Conservation (phyloP, 2,888 invertebrate species). For the Camptogramma bilineatum region DNA sequence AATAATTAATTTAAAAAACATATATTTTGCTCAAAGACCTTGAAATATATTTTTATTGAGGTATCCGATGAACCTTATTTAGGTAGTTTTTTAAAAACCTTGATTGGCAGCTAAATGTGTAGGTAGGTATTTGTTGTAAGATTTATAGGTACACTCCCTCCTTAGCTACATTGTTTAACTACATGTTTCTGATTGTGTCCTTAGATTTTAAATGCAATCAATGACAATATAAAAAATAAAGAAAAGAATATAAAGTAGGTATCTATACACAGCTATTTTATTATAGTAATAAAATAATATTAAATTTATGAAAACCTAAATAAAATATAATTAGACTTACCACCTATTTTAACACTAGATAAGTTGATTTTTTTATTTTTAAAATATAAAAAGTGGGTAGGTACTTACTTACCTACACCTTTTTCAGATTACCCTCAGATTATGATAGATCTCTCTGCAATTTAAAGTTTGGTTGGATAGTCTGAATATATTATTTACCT, state of each 20-base stretch:
- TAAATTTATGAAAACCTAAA: not conserved
- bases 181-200: not conserved
- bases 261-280: slow-evolving; percentile 11
- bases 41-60: not conserved
- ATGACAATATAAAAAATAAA: slow-evolving; percentile 25
- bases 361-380: too few species aligned
- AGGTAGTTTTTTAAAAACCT: not conserved
- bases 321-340: not conserved
- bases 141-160: too few species aligned
- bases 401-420: too few species aligned
- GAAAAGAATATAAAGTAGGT: slow-evolving; percentile 1
- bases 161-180: not conserved
- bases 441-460: too few species aligned
- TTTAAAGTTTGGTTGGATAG: too few species aligned
- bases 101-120: not conserved
- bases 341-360: not conserved
- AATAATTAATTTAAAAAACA: not conserved
- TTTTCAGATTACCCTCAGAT: too few species aligned
- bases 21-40: not conserved
- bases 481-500: too few species aligned
- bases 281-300: not conserved
- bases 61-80: not conserved
- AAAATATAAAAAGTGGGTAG: too few species aligned
- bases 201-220: slow-evolving; percentile 11
- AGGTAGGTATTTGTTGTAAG: not conserved